Evolutionary conservation across 2,888 invertebrate species (phyloP).

Genomic region (Hofmannophila pseudospretella): DNA sequence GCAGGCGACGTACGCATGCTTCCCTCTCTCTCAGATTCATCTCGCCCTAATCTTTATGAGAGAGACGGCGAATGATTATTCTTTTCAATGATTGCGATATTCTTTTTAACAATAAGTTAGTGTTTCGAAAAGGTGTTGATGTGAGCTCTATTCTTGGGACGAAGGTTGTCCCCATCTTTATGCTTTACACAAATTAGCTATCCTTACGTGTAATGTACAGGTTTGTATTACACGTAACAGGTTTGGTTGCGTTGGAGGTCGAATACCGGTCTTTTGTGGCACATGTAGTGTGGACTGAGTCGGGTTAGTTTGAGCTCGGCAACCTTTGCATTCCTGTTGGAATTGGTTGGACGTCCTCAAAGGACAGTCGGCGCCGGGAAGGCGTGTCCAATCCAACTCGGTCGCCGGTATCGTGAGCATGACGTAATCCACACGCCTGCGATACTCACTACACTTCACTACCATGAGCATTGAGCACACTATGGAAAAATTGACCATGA

Average conservation of each 20-base stretch:
- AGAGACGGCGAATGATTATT: conserved; percentile 56
- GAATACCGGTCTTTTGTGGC: conserved; percentile 68
- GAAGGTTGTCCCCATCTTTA: conserved; percentile 21
- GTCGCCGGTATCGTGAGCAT: conserved; percentile 62
- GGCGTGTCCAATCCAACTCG: conserved; percentile 69
- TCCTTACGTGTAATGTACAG: conserved; percentile 36
- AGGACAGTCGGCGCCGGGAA: conserved; percentile 63
- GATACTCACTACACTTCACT: conserved; percentile 20
- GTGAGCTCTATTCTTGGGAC: conserved; percentile 18
- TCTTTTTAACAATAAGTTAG: conserved; percentile 34
- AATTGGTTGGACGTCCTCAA: conserved; percentile 50
- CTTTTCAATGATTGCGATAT: conserved; percentile 46
- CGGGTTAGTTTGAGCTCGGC: conserved; percentile 43
- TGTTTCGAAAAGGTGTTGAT: conserved; percentile 39
- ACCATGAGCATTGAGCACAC: conserved; percentile 14
- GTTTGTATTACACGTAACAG: conserved; percentile 70
- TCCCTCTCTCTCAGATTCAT: conserved; percentile 66
- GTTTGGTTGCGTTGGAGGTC: conserved; percentile 73
- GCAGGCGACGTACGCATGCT: conserved; percentile 75
- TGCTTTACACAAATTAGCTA: too few species aligned
- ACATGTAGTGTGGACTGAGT: conserved; percentile 65
- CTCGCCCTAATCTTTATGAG: conserved; percentile 43
- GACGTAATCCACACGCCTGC: conserved; percentile 58
- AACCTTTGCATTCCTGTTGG: conserved; percentile 59
- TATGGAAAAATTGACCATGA: conserved; percentile 8